Percentiles rank a stretch among this genome's conserved stretches.
phyloP scores from a whole-genome alignment of 2,113 vertebrate species.

The Poeciliopsis prolifica region DNA sequence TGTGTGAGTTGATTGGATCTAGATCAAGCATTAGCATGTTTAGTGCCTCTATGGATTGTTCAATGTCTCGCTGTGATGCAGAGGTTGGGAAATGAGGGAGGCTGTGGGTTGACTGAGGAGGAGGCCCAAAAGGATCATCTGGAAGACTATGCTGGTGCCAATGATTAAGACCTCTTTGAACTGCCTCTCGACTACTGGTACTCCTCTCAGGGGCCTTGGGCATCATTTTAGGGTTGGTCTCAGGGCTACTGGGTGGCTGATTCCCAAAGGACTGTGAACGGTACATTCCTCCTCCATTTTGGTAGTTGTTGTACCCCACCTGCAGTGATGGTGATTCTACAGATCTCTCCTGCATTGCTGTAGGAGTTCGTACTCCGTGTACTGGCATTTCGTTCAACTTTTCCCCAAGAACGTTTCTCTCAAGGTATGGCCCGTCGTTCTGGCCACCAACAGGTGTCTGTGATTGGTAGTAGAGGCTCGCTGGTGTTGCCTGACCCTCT shows the following conservation, averaged over 20 bases:
- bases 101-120: slow-evolving; percentile 81
- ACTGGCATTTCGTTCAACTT: slow-evolving; percentile 71
- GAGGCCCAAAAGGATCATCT: slow-evolving; percentile 79
- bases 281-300: slow-evolving; percentile 78
- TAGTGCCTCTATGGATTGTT: slow-evolving; percentile 93
- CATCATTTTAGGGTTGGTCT: slow-evolving; percentile 79
- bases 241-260: slow-evolving; percentile 66
- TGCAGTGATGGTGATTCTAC: slow-evolving; percentile 70
- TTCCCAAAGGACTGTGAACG: slow-evolving; percentile 87
- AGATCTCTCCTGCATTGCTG: slow-evolving; percentile 83
- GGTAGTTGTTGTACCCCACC: slow-evolving; percentile 76
- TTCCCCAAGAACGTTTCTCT: slow-evolving; percentile 56
- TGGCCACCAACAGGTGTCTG: slow-evolving; percentile 79
- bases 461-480: slow-evolving; percentile 75
- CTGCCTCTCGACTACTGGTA: slow-evolving; percentile 93
- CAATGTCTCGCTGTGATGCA: slow-evolving; percentile 90
- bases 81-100: slow-evolving; percentile 87
- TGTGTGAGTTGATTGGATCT: slow-evolving; percentile 78
- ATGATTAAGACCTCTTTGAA: slow-evolving; percentile 90
- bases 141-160: slow-evolving; percentile 91
- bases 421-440: slow-evolving; percentile 70
- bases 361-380: slow-evolving; percentile 80
- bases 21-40: slow-evolving; percentile 96
- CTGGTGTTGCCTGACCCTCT: slow-evolving; percentile 85
- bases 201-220: slow-evolving; percentile 83